phyloP scores from a whole-genome alignment of 2,797 vertebrate species.

The Bufotes viridis region DNA sequence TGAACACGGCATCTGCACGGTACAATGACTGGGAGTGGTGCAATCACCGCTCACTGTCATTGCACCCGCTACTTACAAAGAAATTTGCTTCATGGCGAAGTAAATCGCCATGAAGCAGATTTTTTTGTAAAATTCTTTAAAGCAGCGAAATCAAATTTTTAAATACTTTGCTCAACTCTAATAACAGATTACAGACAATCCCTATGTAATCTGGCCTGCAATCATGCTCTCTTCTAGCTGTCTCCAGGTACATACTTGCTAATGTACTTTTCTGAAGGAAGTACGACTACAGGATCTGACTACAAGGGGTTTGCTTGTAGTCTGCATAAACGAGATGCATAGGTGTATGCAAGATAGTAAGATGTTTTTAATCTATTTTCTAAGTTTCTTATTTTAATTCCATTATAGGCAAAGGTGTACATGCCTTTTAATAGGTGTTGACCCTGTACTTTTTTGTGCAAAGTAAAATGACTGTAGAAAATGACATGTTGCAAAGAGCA shows the following conservation, averaged over 20 bases:
- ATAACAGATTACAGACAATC: not conserved
- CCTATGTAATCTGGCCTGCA: not conserved
- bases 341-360: not conserved
- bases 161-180: no score
- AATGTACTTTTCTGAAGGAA: not conserved
- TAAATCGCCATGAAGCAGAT: no score
- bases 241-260: not conserved
- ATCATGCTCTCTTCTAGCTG: not conserved
- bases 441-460: not conserved
- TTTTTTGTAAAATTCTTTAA: no score
- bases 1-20: no score
- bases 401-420: not conserved
- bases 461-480: conserved; percentile 1
- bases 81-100: no score
- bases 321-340: not conserved
- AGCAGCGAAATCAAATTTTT: no score
- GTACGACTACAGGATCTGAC: not conserved
- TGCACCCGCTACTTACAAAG: no score
- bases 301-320: no score
- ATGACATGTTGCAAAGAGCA: not conserved
- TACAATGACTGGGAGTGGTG: no score
- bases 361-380: not conserved
- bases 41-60: no score
- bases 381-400: not conserved
- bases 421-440: not conserved